Base-by-base conservation (phyloP, 2,888 invertebrate genomes). In the Philonicus albiceps region DNA sequence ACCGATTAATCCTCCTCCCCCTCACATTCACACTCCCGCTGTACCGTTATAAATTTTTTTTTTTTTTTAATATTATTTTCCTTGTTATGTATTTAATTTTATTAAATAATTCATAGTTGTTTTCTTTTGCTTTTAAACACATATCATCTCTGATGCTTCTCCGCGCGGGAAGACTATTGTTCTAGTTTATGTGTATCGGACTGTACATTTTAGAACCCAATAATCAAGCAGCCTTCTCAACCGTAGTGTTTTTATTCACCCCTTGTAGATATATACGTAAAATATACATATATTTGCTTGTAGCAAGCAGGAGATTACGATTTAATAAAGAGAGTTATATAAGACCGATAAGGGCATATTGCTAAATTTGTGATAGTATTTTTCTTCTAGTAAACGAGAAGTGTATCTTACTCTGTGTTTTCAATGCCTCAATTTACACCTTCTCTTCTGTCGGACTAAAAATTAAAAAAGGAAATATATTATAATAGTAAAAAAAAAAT, bases 1-100 rank as follows among this genome's bases (percentile, higher is more conserved):
- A 96, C 96, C 89, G 97, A 97, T 94, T 97, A 95, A 92, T 89
- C 19, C 64, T 6, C 27, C 31, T 30, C 13, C 27, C 6, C 19
- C 2, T 72, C 37, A 83, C 37, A 37, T 34, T 64, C 64, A 64
- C n/a, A 64, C 64, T 83, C 40, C 37, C 34, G 37, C 83, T 64
- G 72, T 83, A 37, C 49, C 34, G 55, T 64, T 83, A 64, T 83
- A n/a, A n/a, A n/a, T n/a, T 64, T 37, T 40, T 83, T 80, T 64
- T 55, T 81, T 83, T 43, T 83, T 80, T 64, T 64, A 64, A 64
- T 53, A 80, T 80, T 80, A 83, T 83, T 55, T 22, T 85, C 43
- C 49, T 85, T 85, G 85, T 85, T 85, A 43, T 73, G 11, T 85
- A 85, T 85, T 85, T 85, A 73, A 74, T 85, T 85, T 85, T 85